Evolutionary conservation across 2,113 vertebrate species (phyloP).

Genomic region (Paraplagusia blochii): DNA sequence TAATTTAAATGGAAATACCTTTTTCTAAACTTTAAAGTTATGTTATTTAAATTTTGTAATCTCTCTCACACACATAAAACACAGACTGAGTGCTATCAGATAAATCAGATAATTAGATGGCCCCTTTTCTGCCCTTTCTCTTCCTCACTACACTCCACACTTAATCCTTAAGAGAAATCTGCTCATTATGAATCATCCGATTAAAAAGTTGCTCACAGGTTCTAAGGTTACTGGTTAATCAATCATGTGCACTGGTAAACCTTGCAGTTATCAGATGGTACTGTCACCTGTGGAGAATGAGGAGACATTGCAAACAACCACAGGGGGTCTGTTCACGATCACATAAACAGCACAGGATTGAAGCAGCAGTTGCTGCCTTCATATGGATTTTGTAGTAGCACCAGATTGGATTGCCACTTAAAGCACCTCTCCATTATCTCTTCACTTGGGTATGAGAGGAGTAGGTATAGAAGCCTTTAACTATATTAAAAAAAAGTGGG

Average conservation of each 20-base stretch:
- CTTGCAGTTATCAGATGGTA: conserved; percentile 60
- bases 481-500: too few species aligned
- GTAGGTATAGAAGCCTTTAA: too few species aligned
- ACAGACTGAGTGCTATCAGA: conserved; percentile 57
- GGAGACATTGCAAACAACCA: conserved; percentile 35
- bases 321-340: conserved; percentile 28
- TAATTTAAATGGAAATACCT: too few species aligned
- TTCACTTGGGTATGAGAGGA: too few species aligned
- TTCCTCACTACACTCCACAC: conserved; percentile 48
- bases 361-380: not conserved
- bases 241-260: conserved; percentile 60
- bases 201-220: conserved; percentile 66
- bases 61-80: not conserved
- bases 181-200: conserved; percentile 67
- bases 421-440: not conserved
- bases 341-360: not conserved
- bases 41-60: too few species aligned
- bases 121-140: conserved; percentile 26
- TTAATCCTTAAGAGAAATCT: conserved; percentile 38
- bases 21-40: too few species aligned
- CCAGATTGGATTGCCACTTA: too few species aligned
- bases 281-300: conserved; percentile 55
- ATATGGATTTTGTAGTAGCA: not conserved
- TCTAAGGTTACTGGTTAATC: conserved; percentile 73
- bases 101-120: conserved; percentile 64